Percentiles rank a stretch among this genome's conserved stretches.
These are phyloP conservation scores for Wiebesia pumilae DNA, from an alignment of 1,140 invertebrate genomes.

Conservation along the genomic window DNA sequence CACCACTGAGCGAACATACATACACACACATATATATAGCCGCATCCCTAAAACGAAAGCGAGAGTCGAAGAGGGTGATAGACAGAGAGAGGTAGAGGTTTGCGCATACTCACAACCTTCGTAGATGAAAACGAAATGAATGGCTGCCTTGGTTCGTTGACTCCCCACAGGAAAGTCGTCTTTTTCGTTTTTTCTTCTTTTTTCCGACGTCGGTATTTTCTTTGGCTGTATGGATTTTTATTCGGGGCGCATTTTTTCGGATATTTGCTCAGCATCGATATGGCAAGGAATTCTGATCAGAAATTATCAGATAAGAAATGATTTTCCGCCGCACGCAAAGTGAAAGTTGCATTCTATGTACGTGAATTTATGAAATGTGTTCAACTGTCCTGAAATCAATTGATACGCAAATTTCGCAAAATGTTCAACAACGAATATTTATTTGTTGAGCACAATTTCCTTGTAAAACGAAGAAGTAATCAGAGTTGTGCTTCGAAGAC, in stretches of 20 bases:
- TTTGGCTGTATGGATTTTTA: constrained; percentile 5
- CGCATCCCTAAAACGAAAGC: constrained; percentile 27
- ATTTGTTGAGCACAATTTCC: too few relatives aligned
- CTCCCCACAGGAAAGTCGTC: constrained; percentile 25
- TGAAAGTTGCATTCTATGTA: background rate
- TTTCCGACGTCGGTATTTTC: background rate
- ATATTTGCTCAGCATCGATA: constrained; percentile 31
- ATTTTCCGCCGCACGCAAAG: background rate
- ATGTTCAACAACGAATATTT: too few relatives aligned
- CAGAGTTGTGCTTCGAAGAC: too few relatives aligned
- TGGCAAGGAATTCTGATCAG: background rate
- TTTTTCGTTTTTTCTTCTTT: constrained; percentile 4
- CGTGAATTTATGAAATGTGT: too few relatives aligned
- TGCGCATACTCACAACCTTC: constrained; percentile 24
- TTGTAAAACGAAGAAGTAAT: too few relatives aligned
- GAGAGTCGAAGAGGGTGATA: constrained; percentile 5
- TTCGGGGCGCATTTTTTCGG: background rate
- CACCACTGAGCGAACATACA: background rate
- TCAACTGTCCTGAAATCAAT: too few relatives aligned
- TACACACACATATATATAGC: background rate
- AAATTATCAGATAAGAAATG: background rate
- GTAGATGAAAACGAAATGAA: constrained; percentile 47
- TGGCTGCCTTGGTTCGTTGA: constrained; percentile 48
- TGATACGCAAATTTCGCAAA: too few relatives aligned
- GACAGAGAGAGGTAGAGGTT: constrained; percentile 12